Evolutionary conservation across 2,888 invertebrate genomes (phyloP), one percentile per base, ranked within the genome.

Genomic region (Gandaritis pyraliata): DNA sequence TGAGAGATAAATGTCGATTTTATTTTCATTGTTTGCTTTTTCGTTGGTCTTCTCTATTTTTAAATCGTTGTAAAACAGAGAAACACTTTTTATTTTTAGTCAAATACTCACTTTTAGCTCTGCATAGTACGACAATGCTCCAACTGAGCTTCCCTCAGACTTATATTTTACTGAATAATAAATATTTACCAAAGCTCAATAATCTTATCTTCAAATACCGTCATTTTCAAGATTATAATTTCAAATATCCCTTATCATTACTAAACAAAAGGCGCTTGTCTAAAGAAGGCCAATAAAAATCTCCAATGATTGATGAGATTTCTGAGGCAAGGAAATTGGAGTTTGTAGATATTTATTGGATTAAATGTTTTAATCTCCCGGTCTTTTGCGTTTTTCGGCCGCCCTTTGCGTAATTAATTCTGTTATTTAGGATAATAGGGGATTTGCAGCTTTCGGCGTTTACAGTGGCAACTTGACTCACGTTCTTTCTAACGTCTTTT

Each of bases 281-380:
- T 59, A 51, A 65, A 56, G 63, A 58, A 73, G 59, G 69, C 69
- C 65, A 74, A 73, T 74, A 77, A 81, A 78, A 80, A 79, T 76
- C 72, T 77, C 76, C 75, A 80, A 86, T 87, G 85, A 83, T 85
- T 83, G 82, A 84, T 86, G 82, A 80, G 74, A 64, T 71, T 75
- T 69, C 69, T 65, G 52, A 57, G 63, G 73, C 67, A 72, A 75
- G 75, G 71, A 81, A 79, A 83, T 81, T 83, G 68, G 75, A 81
- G 73, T 80, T 79, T 51, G 58, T 38, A 75, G 77, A 77, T 77
- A 78, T 82, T 85, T 82, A 85, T 83, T 76, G 74, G 79, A 85
- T 86, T 82, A 82, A 83, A 74, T 74, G 75, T 73, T 80, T 81
- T 82, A 83, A 83, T 83, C 81, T 78, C 55, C 71, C 72, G 78